These are phyloP conservation scores for Zhuqinia jingwanae DNA, from an alignment of 2,888 invertebrate genomes.

Conservation along the genomic window DNA sequence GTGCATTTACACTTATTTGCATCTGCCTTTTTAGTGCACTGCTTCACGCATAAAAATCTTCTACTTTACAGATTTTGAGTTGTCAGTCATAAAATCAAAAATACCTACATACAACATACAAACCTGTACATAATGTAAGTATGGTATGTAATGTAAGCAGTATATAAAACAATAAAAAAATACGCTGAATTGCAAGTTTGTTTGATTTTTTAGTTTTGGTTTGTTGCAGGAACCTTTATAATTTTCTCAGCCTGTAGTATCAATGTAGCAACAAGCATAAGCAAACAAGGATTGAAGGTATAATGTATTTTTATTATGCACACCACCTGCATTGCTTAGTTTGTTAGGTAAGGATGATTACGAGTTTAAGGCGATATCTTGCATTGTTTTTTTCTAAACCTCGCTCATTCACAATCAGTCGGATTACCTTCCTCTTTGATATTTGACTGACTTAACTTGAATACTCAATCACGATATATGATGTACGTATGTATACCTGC, in stretches of 20 bases:
- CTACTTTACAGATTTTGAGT: neutral
- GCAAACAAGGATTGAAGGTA: neutral
- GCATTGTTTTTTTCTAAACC: slow-evolving; percentile 3
- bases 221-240: slow-evolving; percentile 34
- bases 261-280: neutral
- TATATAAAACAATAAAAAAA: neutral
- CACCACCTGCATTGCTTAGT: neutral
- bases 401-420: neutral
- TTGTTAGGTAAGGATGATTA: too few species aligned
- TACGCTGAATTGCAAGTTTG: neutral
- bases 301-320: neutral
- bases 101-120: neutral
- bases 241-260: slow-evolving; percentile 7
- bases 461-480: too few species aligned
- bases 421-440: slow-evolving; percentile 2
- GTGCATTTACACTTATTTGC: too few species aligned
- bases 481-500: too few species aligned
- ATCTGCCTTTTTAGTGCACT: too few species aligned
- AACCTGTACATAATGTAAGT: too few species aligned
- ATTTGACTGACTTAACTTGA: slow-evolving; percentile 1
- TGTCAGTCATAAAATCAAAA: neutral
- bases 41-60: too few species aligned
- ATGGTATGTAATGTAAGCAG: too few species aligned
- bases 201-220: slow-evolving; percentile 1
- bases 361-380: too few species aligned